Evolutionary conservation across 2,797 vertebrate species (phyloP), one percentile per base, ranked within the genome.

Genomic region (Myiothlypis chrysogaster): DNA sequence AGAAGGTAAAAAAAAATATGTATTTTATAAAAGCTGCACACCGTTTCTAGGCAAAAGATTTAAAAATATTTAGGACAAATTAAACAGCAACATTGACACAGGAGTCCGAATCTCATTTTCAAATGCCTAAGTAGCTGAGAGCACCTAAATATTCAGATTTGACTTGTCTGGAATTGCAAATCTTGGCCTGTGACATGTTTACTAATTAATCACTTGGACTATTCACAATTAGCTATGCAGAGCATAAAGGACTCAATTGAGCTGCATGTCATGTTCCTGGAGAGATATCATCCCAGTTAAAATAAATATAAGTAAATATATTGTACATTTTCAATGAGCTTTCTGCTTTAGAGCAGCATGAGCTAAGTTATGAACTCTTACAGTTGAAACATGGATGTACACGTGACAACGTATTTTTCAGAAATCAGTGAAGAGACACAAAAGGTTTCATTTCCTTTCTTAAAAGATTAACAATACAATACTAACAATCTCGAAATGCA

Each of bases 381-480:
- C 5, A 9, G 56, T 11, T 7, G 50, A 56, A 61, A 65, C n/a
- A 71, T 0, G 19, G 24, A 39, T 35, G 32, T 13, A 19, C 17
- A 28, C 0, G 0, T 52, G 55, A 43, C 19, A 64, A 49, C 0
- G 0, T 41, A 19, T 34, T 77, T 30, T 73, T 77, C 59, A 77
- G 27, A 80, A 65, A 76, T 8, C 1, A 1, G 6, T 76, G 15
- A 87, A 90, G 80, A 43, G 7, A 14, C 16, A 27, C 1, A 37
- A 23, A 41, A 81, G 12, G 3, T 68, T 28, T 56, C 0, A n/a
- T 68, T 89, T 75, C 5, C 22, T 75, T 81, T 83, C 10, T 65
- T 69, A n/a, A 85, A 70, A 57, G 8, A 50, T 25, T 10, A 91
- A 13, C 17, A 52, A 18, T 37, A 12, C 4, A 47, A 24, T 49